Conservation (phyloP, 2,113 vertebrate genomes). For the Entomyzon cyanotis region DNA sequence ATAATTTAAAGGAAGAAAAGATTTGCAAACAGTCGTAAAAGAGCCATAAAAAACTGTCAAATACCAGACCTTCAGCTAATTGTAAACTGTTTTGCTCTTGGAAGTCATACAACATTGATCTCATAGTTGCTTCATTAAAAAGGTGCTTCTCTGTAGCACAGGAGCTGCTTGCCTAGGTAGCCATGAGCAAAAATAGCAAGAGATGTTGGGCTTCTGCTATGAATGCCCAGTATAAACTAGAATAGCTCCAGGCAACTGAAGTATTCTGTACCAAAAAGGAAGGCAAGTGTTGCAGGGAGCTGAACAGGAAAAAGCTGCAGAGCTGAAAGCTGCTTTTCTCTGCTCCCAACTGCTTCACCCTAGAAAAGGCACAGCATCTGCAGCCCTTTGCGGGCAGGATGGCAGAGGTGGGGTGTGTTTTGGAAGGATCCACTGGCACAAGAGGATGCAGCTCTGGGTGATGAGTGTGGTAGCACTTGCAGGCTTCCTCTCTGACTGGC, state of each 20-base stretch:
- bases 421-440: slow-evolving; percentile 24
- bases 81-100: slow-evolving; percentile 61
- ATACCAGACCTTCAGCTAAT: slow-evolving; percentile 68
- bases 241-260: slow-evolving; percentile 48
- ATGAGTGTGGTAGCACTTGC: not conserved
- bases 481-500: slow-evolving; percentile 23
- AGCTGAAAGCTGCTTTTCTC: slow-evolving; percentile 13
- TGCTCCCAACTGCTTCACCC: not conserved
- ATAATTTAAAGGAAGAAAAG: slow-evolving; percentile 66
- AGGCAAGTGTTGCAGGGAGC: slow-evolving; percentile 21
- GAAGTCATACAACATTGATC: slow-evolving; percentile 60
- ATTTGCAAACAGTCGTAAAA: slow-evolving; percentile 66
- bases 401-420: not conserved
- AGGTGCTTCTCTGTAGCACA: slow-evolving; percentile 9
- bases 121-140: slow-evolving; percentile 47
- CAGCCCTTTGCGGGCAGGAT: not conserved
- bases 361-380: not conserved
- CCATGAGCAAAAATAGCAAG: slow-evolving; percentile 23
- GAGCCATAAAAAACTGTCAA: slow-evolving; percentile 68
- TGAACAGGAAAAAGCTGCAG: slow-evolving; percentile 27
- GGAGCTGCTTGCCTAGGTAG: slow-evolving; percentile 42
- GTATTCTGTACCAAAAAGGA: slow-evolving; percentile 42
- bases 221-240: slow-evolving; percentile 41
- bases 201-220: slow-evolving; percentile 21
- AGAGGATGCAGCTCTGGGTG: slow-evolving; percentile 16